Base-by-base conservation (phyloP, 1,140 invertebrate genomes). In the Hyles vespertilio region DNA sequence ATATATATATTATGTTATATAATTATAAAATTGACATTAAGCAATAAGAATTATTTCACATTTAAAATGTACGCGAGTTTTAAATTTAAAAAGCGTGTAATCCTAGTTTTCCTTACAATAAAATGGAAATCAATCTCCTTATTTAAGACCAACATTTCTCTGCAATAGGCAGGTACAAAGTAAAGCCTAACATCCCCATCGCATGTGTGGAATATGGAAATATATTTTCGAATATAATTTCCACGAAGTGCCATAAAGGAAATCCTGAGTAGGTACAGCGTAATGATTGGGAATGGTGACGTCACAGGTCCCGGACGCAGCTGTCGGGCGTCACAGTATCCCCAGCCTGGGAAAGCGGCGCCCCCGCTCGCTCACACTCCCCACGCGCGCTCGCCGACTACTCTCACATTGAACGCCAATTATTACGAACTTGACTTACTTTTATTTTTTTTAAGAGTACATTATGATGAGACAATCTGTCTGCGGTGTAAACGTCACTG, bases 301-400 rank as follows among this genome's bases (percentile, higher is more conserved):
- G 72, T 72, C 67, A 70, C 32, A 47, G 48, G 56, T 61, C 63
- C 70, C 74, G 74, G 77, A 77, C 58, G 70, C 76, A 78, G 70
- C 69, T 67, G 71, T 64, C 66, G 48, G 11, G 40, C 56, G 55
- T 45, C 54, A 53, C 44, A n/a, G 61, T 63, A 65, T 56, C 53
- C 65, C 56, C 48, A 58, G 67, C 71, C 73, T 81, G 81, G 77
- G 77, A 83, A 79, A 76, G 61, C 63, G 67, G 49, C 72, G 66
- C 70, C 69, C 70, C 58, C 70, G 58, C 63, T 55, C 50, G 48
- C 69, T 69, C 61, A 59, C 60, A 60, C 67, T 49, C 48, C 22
- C 32, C 9, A 51, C 63, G 58, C 36, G 11, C 53, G 58, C 36
- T 32, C 53, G 40, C 57, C 63, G 54, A 65, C 58, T 58, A 43